A percentile compares a stretch with the other conserved stretches of the same genome.
phyloP scores from a whole-genome alignment of 2,113 vertebrate species.

The Larimichthys crocea region DNA sequence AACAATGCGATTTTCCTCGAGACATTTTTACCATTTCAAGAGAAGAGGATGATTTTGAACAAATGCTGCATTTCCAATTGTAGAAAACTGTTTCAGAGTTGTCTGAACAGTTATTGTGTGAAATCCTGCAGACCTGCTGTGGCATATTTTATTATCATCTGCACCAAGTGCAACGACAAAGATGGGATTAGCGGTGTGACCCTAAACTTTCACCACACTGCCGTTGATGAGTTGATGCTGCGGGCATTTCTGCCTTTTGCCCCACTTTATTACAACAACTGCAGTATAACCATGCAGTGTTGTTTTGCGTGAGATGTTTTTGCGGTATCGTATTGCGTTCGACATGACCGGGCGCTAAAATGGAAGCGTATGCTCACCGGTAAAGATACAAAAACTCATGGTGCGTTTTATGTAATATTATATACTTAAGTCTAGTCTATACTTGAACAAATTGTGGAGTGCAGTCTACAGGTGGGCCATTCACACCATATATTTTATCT shows the following conservation, averaged over 20 bases:
- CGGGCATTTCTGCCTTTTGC: not conserved
- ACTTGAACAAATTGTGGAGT: not conserved
- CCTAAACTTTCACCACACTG: no score
- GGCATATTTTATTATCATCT: not conserved
- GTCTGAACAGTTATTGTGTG: not conserved
- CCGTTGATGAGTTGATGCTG: not conserved
- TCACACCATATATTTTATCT: no score
- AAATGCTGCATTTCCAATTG: not conserved
- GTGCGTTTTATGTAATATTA: not conserved
- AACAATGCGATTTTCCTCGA: conserved; percentile 33
- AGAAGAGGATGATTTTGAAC: conserved; percentile 39
- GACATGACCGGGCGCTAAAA: no score
- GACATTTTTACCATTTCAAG: conserved; percentile 15
- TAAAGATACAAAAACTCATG: not conserved
- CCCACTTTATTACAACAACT: not conserved
- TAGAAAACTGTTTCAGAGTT: not conserved
- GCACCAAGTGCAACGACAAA: no score
- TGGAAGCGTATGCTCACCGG: not conserved
- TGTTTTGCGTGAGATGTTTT: not conserved
- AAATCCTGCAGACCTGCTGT: not conserved
- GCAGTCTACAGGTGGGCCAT: not conserved
- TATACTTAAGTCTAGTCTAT: no score
- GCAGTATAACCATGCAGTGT: not conserved
- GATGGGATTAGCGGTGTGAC: no score
- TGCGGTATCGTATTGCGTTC: not conserved